These are phyloP conservation scores for Rhagoletis zephyria DNA, from an alignment of 1,140 invertebrate species.

Conservation along the genomic window DNA sequence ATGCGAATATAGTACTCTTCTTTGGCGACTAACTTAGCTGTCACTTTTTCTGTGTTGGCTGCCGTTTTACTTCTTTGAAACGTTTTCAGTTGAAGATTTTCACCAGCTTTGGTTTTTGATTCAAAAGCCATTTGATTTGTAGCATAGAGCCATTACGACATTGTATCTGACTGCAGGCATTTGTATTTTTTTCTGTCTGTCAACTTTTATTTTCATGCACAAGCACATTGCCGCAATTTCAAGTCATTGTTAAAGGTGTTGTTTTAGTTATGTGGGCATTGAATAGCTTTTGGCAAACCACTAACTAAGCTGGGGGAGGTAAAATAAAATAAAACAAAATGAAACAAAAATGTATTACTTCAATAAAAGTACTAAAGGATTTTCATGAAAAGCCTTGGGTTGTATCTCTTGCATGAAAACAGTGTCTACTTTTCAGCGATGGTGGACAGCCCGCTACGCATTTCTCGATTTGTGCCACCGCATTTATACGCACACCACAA, in stretches of 20 bases:
- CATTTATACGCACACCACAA: too few species aligned
- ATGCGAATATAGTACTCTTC: background rate
- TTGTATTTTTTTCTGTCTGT: background rate
- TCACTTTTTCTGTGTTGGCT: background rate
- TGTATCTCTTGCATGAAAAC: too few species aligned
- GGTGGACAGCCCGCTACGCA: too few species aligned
- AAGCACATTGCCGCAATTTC: background rate
- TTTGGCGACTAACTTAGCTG: background rate
- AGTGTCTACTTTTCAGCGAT: too few species aligned
- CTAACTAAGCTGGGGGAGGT: too few species aligned
- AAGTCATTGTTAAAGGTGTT: background rate
- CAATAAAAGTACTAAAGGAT: too few species aligned
- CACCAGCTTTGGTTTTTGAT: background rate
- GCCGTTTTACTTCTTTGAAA: background rate
- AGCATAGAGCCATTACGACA: background rate
- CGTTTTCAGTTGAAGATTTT: background rate
- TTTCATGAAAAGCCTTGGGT: too few species aligned
- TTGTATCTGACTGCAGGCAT: constrained; percentile 2
- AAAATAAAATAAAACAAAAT: too few species aligned
- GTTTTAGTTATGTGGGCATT: too few species aligned
- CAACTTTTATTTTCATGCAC: background rate
- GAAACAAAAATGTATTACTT: too few species aligned
- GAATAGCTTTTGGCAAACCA: too few species aligned
- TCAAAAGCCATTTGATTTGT: background rate
- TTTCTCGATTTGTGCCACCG: too few species aligned